Evolutionary conservation across 2,888 invertebrate species (phyloP), one percentile per base, ranked within the genome.

Genomic region (Minunthozetes semirufus): DNA sequence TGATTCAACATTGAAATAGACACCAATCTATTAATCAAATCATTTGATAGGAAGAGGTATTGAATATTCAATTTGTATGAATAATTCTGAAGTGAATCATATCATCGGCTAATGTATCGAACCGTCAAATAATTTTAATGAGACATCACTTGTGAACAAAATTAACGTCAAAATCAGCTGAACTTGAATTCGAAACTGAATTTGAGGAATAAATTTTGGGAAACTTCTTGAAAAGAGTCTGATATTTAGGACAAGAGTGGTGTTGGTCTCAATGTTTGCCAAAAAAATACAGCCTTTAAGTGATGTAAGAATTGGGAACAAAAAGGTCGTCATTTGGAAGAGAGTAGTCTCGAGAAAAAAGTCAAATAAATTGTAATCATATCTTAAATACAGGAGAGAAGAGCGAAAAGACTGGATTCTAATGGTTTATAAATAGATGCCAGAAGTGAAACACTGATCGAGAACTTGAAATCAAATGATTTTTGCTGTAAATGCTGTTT

Each of bases 281-380:
- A 38, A 66, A 66, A 61, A 66, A 17, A 66, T 22, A 66, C 11
- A 66, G 63, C 63, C 63, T 66, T 66, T 66, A 66, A 66, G 63
- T 66, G 63, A 66, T 66, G 63, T 66, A 66, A 66, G 38, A 66
- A 66, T 66, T 66, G 63, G 63, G 63, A 66, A 66, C 63, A 66
- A 66, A 66, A 66, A 66, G 63, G 63, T 66, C 63, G 63, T 66
- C 63, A 59, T 25, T 59, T 59, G 11, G 38, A 38, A 38, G 63
- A 66, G 63, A 66, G 63, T 66, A 38, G 38, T 66, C 38, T 66
- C 33, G n/a, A 15, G 22, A 61, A 33, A 66, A 66, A 66, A 42
- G 63, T 38, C 38, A 33, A 66, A 66, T 66, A 66, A 66, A 66
- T 66, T 66, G n/a, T 38, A 66, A 66, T 66, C 63, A 42, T 66